Evolutionary conservation across 2,113 vertebrate species (phyloP).

Genomic region (Campylomormyrus numenius): DNA sequence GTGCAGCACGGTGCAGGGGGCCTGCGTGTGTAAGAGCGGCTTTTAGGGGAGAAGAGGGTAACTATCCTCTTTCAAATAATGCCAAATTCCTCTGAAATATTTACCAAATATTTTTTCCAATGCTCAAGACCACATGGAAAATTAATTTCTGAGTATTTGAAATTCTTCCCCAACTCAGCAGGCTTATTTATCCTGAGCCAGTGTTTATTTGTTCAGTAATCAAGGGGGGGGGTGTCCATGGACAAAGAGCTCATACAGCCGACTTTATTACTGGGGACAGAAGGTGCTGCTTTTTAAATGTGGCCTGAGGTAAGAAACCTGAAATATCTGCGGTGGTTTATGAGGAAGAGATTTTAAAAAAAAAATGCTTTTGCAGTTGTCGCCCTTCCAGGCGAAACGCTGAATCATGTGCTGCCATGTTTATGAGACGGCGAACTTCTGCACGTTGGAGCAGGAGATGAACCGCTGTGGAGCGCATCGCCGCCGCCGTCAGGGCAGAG

Average conservation of each 20-base stretch:
- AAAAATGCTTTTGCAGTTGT: constrained; percentile 10
- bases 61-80: constrained; percentile 48
- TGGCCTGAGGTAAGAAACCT: constrained; percentile 43
- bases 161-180: constrained; percentile 49
- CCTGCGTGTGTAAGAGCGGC: background rate
- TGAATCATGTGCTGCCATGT: constrained; percentile 44
- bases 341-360: background rate
- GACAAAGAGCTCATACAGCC: constrained; percentile 17
- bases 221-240: constrained; percentile 35
- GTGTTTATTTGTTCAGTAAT: constrained; percentile 59
- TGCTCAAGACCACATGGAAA: constrained; percentile 58
- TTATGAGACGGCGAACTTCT: constrained; percentile 36
- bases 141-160: constrained; percentile 54
- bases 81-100: constrained; percentile 60
- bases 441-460: constrained; percentile 15
- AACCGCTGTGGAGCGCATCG: background rate
- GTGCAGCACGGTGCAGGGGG: background rate
- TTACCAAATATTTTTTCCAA: constrained; percentile 58
- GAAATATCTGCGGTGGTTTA: constrained; percentile 47
- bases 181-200: constrained; percentile 42
- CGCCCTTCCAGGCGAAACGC: constrained; percentile 49
- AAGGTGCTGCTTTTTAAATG: constrained; percentile 46
- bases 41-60: constrained; percentile 23
- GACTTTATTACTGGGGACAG: constrained; percentile 48
- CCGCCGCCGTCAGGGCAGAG: constrained; percentile 30